These are phyloP conservation scores for Phalacrocorax carbo DNA, from an alignment of 2,113 vertebrate species.

Conservation along the genomic window DNA sequence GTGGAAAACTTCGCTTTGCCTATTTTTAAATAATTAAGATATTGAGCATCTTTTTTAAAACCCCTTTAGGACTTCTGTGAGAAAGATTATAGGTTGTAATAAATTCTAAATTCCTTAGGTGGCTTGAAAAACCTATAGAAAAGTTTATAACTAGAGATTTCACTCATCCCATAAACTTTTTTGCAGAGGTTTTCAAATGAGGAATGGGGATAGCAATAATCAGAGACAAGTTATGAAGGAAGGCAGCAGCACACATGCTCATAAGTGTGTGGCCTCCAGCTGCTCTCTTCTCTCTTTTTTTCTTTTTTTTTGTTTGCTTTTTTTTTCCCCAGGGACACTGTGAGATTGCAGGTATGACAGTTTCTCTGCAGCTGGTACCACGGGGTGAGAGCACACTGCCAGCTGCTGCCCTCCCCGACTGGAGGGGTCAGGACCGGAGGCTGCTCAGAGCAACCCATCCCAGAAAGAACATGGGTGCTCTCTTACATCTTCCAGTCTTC, in stretches of 20 bases:
- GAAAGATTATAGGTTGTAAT: not conserved
- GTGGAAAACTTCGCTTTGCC: not conserved
- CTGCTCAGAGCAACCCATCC: not conserved
- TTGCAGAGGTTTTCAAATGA: not conserved
- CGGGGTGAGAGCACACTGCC: not conserved
- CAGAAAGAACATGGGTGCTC: not conserved
- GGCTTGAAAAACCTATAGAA: not conserved
- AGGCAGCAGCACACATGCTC: not conserved
- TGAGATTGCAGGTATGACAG: not conserved
- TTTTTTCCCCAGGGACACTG: not conserved
- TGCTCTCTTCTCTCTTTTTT: not conserved
- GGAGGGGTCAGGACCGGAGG: rapidly evolving
- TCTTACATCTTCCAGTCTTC: not conserved
- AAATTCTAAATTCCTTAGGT: not conserved
- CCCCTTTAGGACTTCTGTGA: not conserved
- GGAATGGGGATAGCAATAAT: not conserved
- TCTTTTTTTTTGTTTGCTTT: too few relatives aligned
- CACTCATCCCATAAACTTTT: not conserved
- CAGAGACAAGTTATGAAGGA: not conserved
- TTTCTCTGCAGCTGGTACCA: not conserved
- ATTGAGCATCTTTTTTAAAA: not conserved
- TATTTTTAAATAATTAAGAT: not conserved
- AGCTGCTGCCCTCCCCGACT: rapidly evolving
- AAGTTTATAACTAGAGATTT: not conserved
- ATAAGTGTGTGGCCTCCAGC: not conserved